Base-by-base conservation (phyloP, 1,140 invertebrate genomes). In the Trachymyrmex septentrionalis region DNA sequence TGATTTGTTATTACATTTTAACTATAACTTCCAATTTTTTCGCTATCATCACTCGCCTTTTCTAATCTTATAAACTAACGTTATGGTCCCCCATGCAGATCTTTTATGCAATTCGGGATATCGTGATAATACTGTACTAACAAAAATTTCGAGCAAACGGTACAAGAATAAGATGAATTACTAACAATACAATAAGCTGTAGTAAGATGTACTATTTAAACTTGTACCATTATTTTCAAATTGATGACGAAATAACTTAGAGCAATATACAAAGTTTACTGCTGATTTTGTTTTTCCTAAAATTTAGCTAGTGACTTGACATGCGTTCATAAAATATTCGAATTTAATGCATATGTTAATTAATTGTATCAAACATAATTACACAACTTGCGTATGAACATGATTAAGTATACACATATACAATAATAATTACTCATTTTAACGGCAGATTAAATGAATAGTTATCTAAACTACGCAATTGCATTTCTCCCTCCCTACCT, bases 71-170 rank as follows among this genome's bases (percentile, higher is more conserved):
- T 10, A 30, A 63, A 30, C 69, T 84, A 84, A 73, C 55, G 50
- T 84, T 0, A 38, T 84, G 80, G 80, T 84, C 80, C 80, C 80
- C 80, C 19, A 73, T 48, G n/a, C 38, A 84, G 55, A 84, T 69
- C 80, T 84, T 84, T 10, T 55, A 73, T 84, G 38, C 59, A 63
- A 81, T 24, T 64, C 61, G 38, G 55, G 19, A 73, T 61, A 72
- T 73, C 16, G n/a, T 24, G 69, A 48, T 84, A 84, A 84, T 84
- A 84, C 80, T 84, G 80, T 50, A 21, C 55, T 63, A 84, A 63
- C 59, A 69, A 84, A 69, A 84, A 84, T 84, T 84, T 34, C 30
- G 38, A 30, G 27, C 59, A 50, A 61, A 73, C 2, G 21, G 12
- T 66, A 66, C 19, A 34, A 34, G 16, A 34, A n/a, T 50, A 38